Percentiles rank a stretch among this genome's conserved stretches.
Conservation (phyloP, 2,888 invertebrate species). For the Helleia helle region DNA sequence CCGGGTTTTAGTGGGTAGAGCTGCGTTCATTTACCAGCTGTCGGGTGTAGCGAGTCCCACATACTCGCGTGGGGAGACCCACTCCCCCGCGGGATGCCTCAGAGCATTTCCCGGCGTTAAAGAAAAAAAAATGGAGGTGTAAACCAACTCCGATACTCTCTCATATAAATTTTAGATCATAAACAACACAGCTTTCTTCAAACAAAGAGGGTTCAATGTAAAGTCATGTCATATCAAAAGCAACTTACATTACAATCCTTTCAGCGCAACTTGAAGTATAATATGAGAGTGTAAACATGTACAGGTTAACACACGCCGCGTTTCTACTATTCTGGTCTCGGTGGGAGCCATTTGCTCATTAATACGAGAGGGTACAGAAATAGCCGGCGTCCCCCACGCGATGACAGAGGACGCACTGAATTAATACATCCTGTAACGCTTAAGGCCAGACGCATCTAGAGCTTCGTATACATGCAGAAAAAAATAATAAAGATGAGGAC, state of each 20-base stretch:
- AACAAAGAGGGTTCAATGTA: background rate
- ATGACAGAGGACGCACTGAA: conserved; percentile 35
- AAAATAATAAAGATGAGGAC: too few relatives aligned
- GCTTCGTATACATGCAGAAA: background rate
- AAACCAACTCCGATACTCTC: too few relatives aligned
- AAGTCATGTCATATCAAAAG: conserved; percentile 2
- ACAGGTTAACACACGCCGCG: conserved; percentile 1
- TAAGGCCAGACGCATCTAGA: background rate
- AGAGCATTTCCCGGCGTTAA: too few relatives aligned
- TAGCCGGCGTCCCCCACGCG: conserved; percentile 48
- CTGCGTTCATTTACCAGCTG: too few relatives aligned
- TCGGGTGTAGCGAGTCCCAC: too few relatives aligned
- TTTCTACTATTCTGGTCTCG: conserved; percentile 34
- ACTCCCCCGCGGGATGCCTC: too few relatives aligned
- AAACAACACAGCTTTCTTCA: too few relatives aligned
- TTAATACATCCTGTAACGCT: conserved; percentile 32
- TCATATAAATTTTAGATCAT: too few relatives aligned
- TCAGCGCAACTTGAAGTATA: background rate
- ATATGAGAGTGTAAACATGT: background rate
- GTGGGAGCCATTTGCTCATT: conserved; percentile 55
- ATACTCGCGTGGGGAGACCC: too few relatives aligned
- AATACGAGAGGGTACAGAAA: conserved; percentile 39
- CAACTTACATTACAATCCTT: background rate
- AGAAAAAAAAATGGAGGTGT: too few relatives aligned
- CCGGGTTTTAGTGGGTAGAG: too few relatives aligned